Evolutionary conservation across 2,797 vertebrate species (phyloP).

Genomic region (Champsocephalus esox): DNA sequence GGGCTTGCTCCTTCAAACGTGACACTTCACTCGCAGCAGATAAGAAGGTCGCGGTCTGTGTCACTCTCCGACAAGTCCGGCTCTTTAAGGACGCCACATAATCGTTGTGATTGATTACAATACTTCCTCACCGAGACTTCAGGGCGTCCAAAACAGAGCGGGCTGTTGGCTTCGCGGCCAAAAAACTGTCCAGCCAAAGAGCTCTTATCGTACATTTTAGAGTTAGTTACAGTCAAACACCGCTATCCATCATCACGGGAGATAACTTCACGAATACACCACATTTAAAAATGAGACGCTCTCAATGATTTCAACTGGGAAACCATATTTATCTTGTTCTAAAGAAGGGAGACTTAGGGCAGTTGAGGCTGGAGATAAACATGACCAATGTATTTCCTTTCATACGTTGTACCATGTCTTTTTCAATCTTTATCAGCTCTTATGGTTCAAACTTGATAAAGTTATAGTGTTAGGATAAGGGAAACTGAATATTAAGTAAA

Average conservation of each 20-base stretch:
- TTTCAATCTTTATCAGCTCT: not conserved
- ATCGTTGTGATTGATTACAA: conserved; percentile 59
- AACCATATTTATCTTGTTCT: not conserved
- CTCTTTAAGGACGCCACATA: conserved; percentile 55
- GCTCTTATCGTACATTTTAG: not conserved
- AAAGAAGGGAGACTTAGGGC: not conserved
- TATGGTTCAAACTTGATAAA: too few species aligned
- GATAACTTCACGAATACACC: conserved; percentile 2
- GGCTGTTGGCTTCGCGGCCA: conserved; percentile 8
- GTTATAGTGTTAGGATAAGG: too few species aligned
- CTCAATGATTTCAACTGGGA: not conserved
- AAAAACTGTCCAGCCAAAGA: conserved; percentile 13
- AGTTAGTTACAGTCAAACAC: not conserved
- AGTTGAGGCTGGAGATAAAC: not conserved
- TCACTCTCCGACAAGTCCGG: conserved; percentile 28
- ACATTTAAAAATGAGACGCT: not conserved
- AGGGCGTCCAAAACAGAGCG: not conserved
- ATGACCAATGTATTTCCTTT: not conserved
- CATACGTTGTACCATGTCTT: not conserved
- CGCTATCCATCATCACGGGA: conserved; percentile 3
- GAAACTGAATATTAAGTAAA: too few species aligned
- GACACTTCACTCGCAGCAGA: conserved; percentile 68
- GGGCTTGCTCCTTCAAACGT: conserved; percentile 59
- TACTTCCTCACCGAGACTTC: conserved; percentile 15
- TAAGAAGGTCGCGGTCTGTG: conserved; percentile 61